Conservation (phyloP, 64 coral and sea anemone genomes). For the Montipora efflorescens region DNA sequence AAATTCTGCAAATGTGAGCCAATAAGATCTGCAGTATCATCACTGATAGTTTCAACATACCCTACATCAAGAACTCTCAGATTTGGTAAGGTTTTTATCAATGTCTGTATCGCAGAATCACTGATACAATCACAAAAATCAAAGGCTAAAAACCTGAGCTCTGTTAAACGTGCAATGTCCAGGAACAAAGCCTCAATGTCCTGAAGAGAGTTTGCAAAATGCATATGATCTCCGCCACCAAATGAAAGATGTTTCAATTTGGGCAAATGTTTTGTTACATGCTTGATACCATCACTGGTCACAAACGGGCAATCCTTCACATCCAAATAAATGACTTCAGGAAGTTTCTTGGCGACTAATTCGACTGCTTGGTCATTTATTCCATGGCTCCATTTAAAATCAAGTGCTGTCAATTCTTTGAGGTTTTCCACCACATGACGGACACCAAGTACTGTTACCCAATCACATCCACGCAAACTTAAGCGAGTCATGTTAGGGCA, state of each 20-base stretch:
- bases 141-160: conserved; percentile 80
- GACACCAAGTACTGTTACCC: conserved; percentile 75
- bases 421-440: conserved; percentile 71
- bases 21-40: conserved; percentile 80
- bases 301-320: conserved; percentile 92
- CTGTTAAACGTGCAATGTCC: conserved; percentile 76
- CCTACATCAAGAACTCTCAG: conserved; percentile 86
- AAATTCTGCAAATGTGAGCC: conserved; percentile 79
- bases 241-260: conserved; percentile 90
- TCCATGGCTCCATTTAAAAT: conserved; percentile 84
- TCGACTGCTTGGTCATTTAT: conserved; percentile 75
- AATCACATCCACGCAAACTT: conserved; percentile 85
- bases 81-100: conserved; percentile 80
- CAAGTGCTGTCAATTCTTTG: conserved; percentile 64
- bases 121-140: conserved; percentile 82
- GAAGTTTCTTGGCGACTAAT: conserved; percentile 71
- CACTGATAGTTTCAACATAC: conserved; percentile 87
- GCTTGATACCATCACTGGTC: conserved; percentile 76
- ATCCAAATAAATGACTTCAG: conserved; percentile 77
- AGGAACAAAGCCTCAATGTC: conserved; percentile 79
- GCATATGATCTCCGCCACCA: conserved; percentile 92
- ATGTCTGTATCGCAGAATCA: conserved; percentile 61
- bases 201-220: conserved; percentile 70
- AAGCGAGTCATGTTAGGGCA: conserved; percentile 77
- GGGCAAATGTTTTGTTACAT: conserved; percentile 67